These are phyloP conservation scores for Sesamia inferens DNA, from an alignment of 2,888 invertebrate species.

Conservation along the genomic window DNA sequence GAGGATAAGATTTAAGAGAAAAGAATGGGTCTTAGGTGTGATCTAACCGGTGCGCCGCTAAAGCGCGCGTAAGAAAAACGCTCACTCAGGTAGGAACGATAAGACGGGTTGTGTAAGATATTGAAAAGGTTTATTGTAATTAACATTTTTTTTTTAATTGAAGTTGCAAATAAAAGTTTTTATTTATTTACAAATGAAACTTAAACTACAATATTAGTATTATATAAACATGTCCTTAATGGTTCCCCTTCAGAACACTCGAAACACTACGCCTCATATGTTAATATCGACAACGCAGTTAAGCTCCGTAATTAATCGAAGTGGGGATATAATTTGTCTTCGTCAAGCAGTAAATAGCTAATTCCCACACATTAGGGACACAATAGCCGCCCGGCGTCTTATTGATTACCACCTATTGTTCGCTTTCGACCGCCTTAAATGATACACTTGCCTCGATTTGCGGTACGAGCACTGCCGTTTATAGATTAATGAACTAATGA, in stretches of 20 bases:
- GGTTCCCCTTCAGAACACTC: not conserved
- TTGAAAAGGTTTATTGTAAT: too few species aligned
- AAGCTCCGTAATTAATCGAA: constrained; percentile 88
- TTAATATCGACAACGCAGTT: constrained; percentile 83
- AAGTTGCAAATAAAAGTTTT: too few species aligned
- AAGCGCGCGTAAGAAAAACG: too few species aligned
- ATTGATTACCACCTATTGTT: constrained; percentile 89
- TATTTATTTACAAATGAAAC: not conserved
- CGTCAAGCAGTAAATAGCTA: constrained; percentile 89
- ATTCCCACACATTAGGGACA: constrained; percentile 88
- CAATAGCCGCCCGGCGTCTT: constrained; percentile 84
- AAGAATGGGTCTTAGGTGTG: too few species aligned
- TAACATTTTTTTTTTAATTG: too few species aligned
- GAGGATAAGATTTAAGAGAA: too few species aligned
- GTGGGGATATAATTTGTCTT: constrained; percentile 88
- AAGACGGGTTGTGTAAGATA: too few species aligned
- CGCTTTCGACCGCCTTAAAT: constrained; percentile 83
- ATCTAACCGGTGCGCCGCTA: too few species aligned
- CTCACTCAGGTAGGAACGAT: too few species aligned
- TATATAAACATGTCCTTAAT: not conserved
- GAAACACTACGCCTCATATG: constrained; percentile 66
- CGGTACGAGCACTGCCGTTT: constrained; percentile 76
- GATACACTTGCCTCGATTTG: constrained; percentile 85
- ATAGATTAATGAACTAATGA: constrained; percentile 79
- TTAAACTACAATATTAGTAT: not conserved